These are phyloP conservation scores for Carlito syrichta DNA, from an alignment of 2,113 vertebrate species.

Conservation along the genomic window DNA sequence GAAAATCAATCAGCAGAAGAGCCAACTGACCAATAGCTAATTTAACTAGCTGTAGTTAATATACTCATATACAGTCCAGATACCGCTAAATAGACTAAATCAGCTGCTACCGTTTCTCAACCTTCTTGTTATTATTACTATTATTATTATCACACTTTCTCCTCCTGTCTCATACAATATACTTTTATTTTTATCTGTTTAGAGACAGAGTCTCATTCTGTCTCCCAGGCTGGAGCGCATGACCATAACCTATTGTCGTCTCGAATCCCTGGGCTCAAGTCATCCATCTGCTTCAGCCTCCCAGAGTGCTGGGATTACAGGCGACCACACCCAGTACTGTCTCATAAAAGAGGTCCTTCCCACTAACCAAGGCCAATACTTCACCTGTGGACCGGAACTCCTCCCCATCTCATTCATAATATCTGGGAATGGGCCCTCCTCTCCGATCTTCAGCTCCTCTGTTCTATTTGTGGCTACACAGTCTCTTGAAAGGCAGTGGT, in stretches of 20 bases:
- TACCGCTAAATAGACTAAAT: neutral
- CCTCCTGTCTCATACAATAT: neutral
- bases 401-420: neutral
- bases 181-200: too few species aligned
- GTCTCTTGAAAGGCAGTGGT: too few species aligned
- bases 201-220: too few species aligned
- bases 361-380: neutral
- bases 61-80: neutral
- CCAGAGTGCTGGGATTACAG: too few species aligned
- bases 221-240: too few species aligned
- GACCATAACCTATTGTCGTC: too few species aligned
- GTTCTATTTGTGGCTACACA: neutral
- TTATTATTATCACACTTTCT: neutral
- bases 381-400: neutral
- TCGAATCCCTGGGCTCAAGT: too few species aligned
- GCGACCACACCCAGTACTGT: too few species aligned
- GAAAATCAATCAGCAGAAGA: neutral
- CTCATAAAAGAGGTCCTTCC: neutral
- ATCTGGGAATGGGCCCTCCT: neutral
- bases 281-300: too few species aligned
- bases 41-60: neutral
- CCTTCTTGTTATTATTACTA: neutral
- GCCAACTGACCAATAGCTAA: neutral
- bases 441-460: neutral
- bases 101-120: neutral